These are phyloP conservation scores for Trematomus loennbergii DNA, from an alignment of 2,113 vertebrate genomes.

Conservation along the genomic window DNA sequence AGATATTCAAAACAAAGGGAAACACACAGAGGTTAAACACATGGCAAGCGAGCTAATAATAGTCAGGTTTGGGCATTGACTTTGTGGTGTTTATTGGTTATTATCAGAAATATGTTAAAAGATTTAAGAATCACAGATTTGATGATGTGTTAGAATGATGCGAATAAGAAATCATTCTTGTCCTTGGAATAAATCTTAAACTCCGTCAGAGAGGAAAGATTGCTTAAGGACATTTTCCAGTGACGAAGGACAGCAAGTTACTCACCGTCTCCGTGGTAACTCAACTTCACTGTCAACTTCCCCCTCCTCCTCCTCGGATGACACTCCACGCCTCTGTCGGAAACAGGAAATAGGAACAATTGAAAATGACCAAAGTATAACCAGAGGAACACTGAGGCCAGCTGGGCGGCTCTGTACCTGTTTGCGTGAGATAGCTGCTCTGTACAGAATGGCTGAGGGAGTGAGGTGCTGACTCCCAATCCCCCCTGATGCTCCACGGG, in stretches of 20 bases:
- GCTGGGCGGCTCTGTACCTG: slow-evolving; percentile 82
- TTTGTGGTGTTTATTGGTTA: too few relatives aligned
- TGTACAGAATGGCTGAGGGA: slow-evolving; percentile 92
- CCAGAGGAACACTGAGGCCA: background rate
- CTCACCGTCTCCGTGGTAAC: slow-evolving; percentile 90
- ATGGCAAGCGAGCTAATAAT: too few relatives aligned
- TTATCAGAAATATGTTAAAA: too few relatives aligned
- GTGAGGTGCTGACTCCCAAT: slow-evolving; percentile 87
- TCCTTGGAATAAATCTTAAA: slow-evolving; percentile 31
- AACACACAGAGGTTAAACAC: background rate
- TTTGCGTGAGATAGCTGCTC: slow-evolving; percentile 93
- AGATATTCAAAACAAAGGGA: background rate
- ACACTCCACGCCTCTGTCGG: slow-evolving; percentile 90
- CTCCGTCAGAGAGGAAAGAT: slow-evolving; percentile 30
- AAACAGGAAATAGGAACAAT: slow-evolving; percentile 29
- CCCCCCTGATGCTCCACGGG: slow-evolving; percentile 80
- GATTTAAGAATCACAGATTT: background rate
- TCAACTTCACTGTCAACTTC: slow-evolving; percentile 96
- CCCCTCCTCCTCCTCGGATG: slow-evolving; percentile 94
- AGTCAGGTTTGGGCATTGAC: too few relatives aligned
- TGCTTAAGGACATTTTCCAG: slow-evolving; percentile 54
- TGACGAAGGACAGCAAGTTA: slow-evolving; percentile 55
- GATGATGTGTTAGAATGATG: background rate
- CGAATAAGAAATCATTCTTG: slow-evolving; percentile 7
- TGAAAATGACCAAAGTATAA: slow-evolving; percentile 11